These are phyloP conservation scores for Phoebastria nigripes DNA, from an alignment of 2,797 vertebrate genomes.

Conservation along the genomic window DNA sequence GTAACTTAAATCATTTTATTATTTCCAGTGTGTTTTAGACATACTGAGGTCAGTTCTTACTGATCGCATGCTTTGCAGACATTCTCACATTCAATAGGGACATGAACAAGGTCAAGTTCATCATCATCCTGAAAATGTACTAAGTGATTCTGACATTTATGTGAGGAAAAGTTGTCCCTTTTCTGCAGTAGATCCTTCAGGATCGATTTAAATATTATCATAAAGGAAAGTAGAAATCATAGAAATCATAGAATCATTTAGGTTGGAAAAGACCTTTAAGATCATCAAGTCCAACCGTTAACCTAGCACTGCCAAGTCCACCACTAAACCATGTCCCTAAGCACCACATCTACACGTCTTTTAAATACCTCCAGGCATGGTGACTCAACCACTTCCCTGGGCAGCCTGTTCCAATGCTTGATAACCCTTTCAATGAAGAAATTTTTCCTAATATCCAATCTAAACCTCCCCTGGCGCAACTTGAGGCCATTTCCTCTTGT, in stretches of 20 bases:
- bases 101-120: neutral
- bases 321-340: neutral
- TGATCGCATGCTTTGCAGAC: neutral
- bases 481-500: neutral
- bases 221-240: neutral
- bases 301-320: neutral
- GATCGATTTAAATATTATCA: neutral
- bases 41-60: neutral
- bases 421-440: neutral
- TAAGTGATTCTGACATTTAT: neutral
- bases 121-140: neutral
- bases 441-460: neutral
- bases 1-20: neutral
- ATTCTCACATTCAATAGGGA: fast-evolving
- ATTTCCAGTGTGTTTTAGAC: neutral
- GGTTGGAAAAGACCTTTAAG: neutral
- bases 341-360: fast-evolving
- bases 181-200: neutral
- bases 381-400: neutral
- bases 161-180: neutral
- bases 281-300: neutral
- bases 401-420: neutral
- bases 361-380: neutral
- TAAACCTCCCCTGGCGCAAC: neutral
- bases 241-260: neutral